phyloP scores from a whole-genome alignment of 2,888 invertebrate genomes.

The Nysson spinosus region DNA sequence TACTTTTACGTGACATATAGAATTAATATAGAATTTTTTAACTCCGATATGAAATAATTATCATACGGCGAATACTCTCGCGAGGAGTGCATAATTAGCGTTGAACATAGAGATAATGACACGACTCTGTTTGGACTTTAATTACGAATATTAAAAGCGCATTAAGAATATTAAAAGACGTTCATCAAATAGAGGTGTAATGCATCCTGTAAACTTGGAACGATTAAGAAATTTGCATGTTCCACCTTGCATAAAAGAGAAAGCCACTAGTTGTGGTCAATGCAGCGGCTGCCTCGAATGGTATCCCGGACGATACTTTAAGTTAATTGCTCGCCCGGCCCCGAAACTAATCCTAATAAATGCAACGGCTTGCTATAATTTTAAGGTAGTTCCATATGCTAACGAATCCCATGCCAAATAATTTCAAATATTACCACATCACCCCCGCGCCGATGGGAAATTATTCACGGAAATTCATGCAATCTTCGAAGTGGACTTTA shows the following conservation, averaged over 20 bases:
- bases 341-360: conserved; percentile 41
- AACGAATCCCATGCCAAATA: conserved; percentile 2
- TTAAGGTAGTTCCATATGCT: conserved; percentile 10
- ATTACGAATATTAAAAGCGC: no score
- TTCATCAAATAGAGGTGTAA: no score
- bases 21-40: no score
- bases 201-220: conserved; percentile 26
- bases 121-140: no score
- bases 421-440: background rate
- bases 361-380: conserved; percentile 13
- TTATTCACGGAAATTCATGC: no score
- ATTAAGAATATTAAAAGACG: no score
- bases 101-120: no score
- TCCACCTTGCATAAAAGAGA: conserved; percentile 20
- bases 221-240: conserved; percentile 45
- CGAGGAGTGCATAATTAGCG: no score
- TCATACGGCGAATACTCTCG: no score
- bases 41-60: no score
- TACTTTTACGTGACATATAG: no score
- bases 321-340: conserved; percentile 30
- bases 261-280: conserved; percentile 21
- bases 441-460: background rate
- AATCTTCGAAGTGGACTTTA: no score
- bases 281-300: conserved; percentile 25
- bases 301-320: conserved; percentile 27